phyloP scores from a whole-genome alignment of 2,797 vertebrate species.

The Bovichtus diacanthus region DNA sequence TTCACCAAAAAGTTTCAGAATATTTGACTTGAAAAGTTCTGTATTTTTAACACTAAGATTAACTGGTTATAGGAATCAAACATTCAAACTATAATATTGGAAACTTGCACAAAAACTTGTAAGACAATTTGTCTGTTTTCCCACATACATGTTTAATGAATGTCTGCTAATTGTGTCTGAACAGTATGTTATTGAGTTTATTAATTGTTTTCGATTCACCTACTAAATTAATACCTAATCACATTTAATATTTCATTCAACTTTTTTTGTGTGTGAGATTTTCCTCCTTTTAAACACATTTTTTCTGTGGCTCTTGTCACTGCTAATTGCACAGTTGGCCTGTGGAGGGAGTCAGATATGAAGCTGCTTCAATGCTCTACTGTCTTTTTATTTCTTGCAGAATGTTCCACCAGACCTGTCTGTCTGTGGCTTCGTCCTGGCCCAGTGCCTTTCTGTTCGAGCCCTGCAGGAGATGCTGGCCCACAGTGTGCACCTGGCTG shows the following conservation, averaged over 20 bases:
- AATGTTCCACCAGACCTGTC: constrained; percentile 86
- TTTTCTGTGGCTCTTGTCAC: background rate
- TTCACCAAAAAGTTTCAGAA: background rate
- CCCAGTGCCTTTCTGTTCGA: constrained; percentile 84
- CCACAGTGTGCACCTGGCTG: constrained; percentile 62
- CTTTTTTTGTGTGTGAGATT: background rate
- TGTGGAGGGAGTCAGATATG: background rate
- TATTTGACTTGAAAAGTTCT: too few species aligned
- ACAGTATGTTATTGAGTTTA: background rate
- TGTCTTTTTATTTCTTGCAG: constrained; percentile 60
- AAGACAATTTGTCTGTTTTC: background rate
- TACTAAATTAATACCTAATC: background rate
- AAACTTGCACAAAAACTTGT: background rate
- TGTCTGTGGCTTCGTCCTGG: constrained; percentile 82
- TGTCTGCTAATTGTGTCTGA: background rate
- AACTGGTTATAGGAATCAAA: background rate
- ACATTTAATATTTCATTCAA: background rate
- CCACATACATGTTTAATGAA: background rate
- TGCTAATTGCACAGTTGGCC: background rate
- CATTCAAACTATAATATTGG: background rate
- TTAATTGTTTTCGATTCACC: background rate
- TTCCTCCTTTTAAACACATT: background rate
- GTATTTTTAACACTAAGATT: too few species aligned
- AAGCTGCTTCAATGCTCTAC: background rate
- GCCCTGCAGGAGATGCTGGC: constrained; percentile 85